These are phyloP conservation scores for Philotrypesis tridentata DNA, from an alignment of 1,140 invertebrate species.

Conservation along the genomic window DNA sequence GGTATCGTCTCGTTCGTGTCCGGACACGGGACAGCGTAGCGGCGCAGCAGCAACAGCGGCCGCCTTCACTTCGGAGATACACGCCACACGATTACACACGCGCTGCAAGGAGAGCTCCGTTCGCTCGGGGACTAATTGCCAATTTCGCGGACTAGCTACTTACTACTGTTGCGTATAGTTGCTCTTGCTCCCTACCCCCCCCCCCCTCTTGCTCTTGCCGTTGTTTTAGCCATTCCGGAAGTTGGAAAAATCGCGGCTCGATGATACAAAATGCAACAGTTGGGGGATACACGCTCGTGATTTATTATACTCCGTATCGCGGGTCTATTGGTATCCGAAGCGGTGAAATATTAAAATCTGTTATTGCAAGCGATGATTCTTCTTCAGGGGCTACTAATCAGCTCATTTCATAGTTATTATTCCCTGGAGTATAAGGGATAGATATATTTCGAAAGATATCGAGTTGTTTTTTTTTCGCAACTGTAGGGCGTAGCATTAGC, in stretches of 20 bases:
- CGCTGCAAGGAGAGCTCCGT: not conserved
- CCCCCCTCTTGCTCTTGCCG: not conserved
- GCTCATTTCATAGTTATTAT: too few relatives aligned
- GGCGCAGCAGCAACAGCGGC: too few relatives aligned
- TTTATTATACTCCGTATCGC: too few relatives aligned
- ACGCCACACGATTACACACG: constrained; percentile 58
- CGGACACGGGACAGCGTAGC: constrained; percentile 1
- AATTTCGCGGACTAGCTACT: constrained; percentile 51
- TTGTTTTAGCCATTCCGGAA: not conserved
- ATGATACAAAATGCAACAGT: constrained; percentile 1
- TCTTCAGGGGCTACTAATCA: not conserved
- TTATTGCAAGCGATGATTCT: not conserved
- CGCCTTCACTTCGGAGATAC: constrained; percentile 47
- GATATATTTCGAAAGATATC: too few relatives aligned
- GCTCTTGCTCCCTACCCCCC: not conserved
- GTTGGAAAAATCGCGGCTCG: not conserved
- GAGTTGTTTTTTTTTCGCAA: not conserved
- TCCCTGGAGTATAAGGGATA: too few relatives aligned
- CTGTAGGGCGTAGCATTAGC: not conserved
- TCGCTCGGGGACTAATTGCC: constrained; percentile 56
- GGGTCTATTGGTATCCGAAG: too few relatives aligned
- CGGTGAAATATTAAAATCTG: too few relatives aligned
- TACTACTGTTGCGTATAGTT: not conserved
- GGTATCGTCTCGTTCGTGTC: constrained; percentile 13
- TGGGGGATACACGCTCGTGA: not conserved